A percentile compares a stretch with the other conserved stretches of the same genome.
Evolutionary conservation across 2,797 vertebrate genomes (phyloP).

Genomic region (Oryzias sinensis): DNA sequence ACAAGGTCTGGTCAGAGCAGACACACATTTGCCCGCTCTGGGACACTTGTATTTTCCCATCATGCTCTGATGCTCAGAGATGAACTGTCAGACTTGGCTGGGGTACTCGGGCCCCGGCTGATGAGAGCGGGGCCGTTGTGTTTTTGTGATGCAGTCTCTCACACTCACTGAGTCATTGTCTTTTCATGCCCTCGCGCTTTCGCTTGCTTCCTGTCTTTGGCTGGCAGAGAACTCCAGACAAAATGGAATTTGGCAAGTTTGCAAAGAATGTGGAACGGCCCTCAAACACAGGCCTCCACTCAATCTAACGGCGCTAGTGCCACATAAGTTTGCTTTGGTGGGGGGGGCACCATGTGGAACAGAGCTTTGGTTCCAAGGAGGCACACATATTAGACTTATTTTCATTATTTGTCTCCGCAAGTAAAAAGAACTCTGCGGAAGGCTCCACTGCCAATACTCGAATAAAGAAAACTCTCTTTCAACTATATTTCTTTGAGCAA

Average conservation of each 20-base stretch:
- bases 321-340: constrained; percentile 4
- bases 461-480: background rate
- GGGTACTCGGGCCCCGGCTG: constrained; percentile 36
- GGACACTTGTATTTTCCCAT: constrained; percentile 74
- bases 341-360: too few relatives aligned
- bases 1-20: constrained; percentile 68
- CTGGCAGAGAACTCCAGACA: constrained; percentile 55
- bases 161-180: constrained; percentile 40
- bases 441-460: background rate
- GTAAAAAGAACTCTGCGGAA: too few relatives aligned
- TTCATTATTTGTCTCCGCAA: too few relatives aligned
- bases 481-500: too few relatives aligned
- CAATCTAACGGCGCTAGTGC: background rate
- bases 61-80: constrained; percentile 54
- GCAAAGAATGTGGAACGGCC: constrained; percentile 28
- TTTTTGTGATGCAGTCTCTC: constrained; percentile 39
- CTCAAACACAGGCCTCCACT: constrained; percentile 16
- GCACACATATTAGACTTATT: too few relatives aligned
- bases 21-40: constrained; percentile 33
- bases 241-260: constrained; percentile 51
- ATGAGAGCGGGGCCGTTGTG: constrained; percentile 42
- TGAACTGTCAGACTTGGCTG: constrained; percentile 40
- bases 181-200: constrained; percentile 27
- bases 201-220: constrained; percentile 36
- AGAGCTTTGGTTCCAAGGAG: too few relatives aligned